Percentiles rank a stretch among this genome's conserved stretches.
Conservation (phyloP, 2,113 vertebrate genomes). For the Mobula hypostoma region DNA sequence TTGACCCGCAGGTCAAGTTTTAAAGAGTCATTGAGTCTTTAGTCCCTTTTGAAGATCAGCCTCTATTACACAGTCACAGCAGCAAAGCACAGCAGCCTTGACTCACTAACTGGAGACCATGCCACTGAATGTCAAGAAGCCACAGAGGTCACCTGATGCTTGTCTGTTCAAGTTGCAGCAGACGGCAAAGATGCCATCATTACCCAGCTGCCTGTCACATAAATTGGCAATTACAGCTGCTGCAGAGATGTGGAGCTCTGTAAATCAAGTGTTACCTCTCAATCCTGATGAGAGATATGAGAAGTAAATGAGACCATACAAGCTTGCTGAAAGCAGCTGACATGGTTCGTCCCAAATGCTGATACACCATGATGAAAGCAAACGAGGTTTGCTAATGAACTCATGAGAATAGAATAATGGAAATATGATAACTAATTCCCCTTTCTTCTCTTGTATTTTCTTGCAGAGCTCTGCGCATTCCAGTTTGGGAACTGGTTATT, state of each 20-base stretch:
- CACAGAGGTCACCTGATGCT: conserved; percentile 71
- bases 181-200: conserved; percentile 97
- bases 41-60: neutral
- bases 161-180: conserved; percentile 87
- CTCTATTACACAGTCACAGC: conserved; percentile 40
- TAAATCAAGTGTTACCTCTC: conserved; percentile 88
- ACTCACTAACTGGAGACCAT: conserved; percentile 55
- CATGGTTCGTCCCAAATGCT: conserved; percentile 61
- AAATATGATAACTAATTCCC: conserved; percentile 59
- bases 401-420: conserved; percentile 49
- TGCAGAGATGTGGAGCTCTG: conserved; percentile 79
- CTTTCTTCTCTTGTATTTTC: conserved; percentile 53
- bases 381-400: conserved; percentile 69
- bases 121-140: conserved; percentile 78
- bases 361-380: conserved; percentile 67
- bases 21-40: neutral
- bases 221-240: conserved; percentile 97
- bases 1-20: neutral
- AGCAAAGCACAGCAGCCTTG: conserved; percentile 55
- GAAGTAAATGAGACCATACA: conserved; percentile 59
- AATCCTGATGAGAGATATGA: conserved; percentile 75
- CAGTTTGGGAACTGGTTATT: conserved; percentile 76
- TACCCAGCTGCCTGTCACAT: conserved; percentile 99
- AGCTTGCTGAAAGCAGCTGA: conserved; percentile 70
- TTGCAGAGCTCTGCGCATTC: conserved; percentile 70